Percentiles rank a stretch among this genome's conserved stretches.
Evolutionary conservation across 2,797 vertebrate species (phyloP).

Genomic region (Salmo trutta): DNA sequence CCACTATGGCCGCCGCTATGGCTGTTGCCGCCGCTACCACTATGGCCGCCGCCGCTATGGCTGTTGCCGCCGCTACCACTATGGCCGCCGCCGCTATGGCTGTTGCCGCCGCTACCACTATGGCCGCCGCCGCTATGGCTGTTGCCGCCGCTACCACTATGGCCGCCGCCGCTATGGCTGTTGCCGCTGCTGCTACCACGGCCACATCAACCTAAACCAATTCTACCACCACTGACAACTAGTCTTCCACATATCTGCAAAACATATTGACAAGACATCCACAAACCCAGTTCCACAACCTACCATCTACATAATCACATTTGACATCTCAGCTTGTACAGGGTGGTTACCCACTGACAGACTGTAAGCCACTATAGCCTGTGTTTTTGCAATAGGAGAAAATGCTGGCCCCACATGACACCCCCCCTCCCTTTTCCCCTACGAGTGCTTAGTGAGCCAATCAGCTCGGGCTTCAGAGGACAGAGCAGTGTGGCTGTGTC

Average conservation of each 20-base stretch:
- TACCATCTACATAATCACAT: neutral
- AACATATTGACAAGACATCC: neutral
- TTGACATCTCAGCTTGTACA: neutral
- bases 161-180: neutral
- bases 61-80: no score
- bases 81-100: no score
- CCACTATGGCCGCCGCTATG: no score
- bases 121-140: no score
- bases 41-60: no score
- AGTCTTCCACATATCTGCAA: neutral
- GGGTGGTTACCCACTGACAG: neutral
- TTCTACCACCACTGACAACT: neutral
- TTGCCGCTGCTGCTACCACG: neutral
- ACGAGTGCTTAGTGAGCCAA: neutral
- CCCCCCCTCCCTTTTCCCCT: no score
- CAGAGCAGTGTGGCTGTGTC: neutral
- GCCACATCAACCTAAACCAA: neutral
- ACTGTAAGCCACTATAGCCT: neutral
- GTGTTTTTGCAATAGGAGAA: neutral
- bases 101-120: no score
- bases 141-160: neutral
- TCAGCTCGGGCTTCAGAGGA: neutral
- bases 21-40: no score
- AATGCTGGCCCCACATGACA: slow-evolving; percentile 1
- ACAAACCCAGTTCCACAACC: neutral